Evolutionary conservation across 2,888 invertebrate genomes (phyloP).

Genomic region (Protonemura montana): DNA sequence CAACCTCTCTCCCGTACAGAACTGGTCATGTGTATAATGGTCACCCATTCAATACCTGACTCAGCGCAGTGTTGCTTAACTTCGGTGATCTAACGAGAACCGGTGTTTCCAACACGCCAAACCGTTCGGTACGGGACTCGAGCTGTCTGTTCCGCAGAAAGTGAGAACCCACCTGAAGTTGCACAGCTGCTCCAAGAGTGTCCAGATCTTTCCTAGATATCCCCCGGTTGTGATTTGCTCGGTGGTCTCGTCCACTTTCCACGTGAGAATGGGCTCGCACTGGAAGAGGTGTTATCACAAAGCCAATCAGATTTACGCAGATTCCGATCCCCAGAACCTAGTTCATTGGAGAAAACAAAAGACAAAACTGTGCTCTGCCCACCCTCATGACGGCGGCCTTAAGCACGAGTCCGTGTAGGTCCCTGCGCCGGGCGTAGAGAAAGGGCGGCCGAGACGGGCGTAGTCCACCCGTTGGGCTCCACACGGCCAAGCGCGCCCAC

Average conservation of each 20-base stretch:
- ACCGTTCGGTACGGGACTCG: no score
- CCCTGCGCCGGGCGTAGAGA: slow-evolving; percentile 7
- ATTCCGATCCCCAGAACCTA: no score
- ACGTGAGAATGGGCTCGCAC: not conserved
- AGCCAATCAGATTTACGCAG: no score
- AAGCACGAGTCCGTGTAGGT: not conserved
- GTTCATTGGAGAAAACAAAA: not conserved
- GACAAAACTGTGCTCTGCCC: not conserved
- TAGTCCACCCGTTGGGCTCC: slow-evolving; percentile 3
- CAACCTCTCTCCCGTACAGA: no score
- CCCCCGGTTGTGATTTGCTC: not conserved
- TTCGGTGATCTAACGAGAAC: no score
- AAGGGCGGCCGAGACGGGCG: not conserved
- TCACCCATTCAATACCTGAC: no score
- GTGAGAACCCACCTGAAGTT: slow-evolving; percentile 37
- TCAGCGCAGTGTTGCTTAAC: no score
- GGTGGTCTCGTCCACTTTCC: not conserved
- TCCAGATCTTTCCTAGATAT: slow-evolving; percentile 13
- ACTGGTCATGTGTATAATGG: no score
- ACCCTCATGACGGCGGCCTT: not conserved
- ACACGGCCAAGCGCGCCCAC: slow-evolving; percentile 14
- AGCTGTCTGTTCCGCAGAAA: no score
- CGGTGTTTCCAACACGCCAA: no score
- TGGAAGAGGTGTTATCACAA: no score
- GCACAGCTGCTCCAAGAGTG: not conserved